A percentile compares a stretch with the other conserved stretches of the same genome.
Evolutionary conservation across 1,140 invertebrate species (phyloP).

Genomic region (Panagrolaimus sp.): DNA sequence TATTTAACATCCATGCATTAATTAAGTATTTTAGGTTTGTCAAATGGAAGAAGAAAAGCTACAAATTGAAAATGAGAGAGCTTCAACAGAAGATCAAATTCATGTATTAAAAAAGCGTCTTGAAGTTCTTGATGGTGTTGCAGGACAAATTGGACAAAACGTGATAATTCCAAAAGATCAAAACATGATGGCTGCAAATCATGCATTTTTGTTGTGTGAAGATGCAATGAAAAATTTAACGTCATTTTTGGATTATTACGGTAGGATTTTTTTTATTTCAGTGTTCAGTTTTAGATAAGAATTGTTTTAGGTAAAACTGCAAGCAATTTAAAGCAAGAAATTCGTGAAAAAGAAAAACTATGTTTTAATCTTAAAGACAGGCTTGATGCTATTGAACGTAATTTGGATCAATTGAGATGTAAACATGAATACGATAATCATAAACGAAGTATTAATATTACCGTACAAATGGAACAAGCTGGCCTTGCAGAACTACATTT

Average conservation of each 20-base stretch:
- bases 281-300: not conserved
- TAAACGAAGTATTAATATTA: constrained; percentile 46
- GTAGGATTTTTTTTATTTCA: constrained; percentile 22
- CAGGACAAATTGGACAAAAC: constrained; percentile 51
- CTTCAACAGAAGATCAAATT: constrained; percentile 50
- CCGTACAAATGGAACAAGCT: constrained; percentile 40
- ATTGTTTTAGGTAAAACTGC: constrained; percentile 42
- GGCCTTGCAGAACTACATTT: constrained; percentile 39
- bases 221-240: constrained; percentile 52
- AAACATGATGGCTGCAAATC: constrained; percentile 1
- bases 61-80: constrained; percentile 36
- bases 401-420: constrained; percentile 51
- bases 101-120: constrained; percentile 45
- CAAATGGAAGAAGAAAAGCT: constrained; percentile 43
- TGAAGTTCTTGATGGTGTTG: constrained; percentile 54
- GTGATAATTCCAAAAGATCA: constrained; percentile 18
- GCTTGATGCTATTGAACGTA: constrained; percentile 43
- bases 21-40: constrained; percentile 34
- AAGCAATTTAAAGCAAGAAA: constrained; percentile 41
- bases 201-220: constrained; percentile 46
- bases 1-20: not conserved
- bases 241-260: constrained; percentile 53
- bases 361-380: constrained; percentile 30
- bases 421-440: constrained; percentile 52
- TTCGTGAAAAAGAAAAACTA: constrained; percentile 40